Conservation (phyloP, 2,113 vertebrate species). For the Sylvicapra grimmia region DNA sequence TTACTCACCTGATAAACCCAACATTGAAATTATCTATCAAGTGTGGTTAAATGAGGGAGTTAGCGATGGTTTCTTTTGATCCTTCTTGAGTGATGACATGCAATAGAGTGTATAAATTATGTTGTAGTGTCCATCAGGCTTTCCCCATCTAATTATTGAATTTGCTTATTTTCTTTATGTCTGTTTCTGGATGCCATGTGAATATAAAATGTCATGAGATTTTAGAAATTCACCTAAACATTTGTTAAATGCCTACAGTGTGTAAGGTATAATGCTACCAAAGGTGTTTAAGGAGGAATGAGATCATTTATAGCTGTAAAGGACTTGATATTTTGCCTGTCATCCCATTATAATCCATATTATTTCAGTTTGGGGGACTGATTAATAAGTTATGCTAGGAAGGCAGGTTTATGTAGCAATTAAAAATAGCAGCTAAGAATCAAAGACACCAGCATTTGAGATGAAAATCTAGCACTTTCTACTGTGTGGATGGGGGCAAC, state of each 20-base stretch:
- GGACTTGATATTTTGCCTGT: neutral
- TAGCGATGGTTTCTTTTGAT: neutral
- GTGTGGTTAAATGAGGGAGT: neutral
- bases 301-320: neutral
- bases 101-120: neutral
- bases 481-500: neutral
- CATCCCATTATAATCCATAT: neutral
- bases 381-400: neutral
- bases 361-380: neutral
- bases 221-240: neutral
- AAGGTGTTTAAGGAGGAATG: neutral
- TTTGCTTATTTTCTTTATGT: neutral
- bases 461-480: neutral
- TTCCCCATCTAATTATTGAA: neutral
- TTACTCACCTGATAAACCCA: neutral
- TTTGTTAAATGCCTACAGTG: neutral
- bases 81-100: neutral
- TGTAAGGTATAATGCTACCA: neutral
- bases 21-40: neutral
- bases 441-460: neutral
- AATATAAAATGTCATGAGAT: neutral
- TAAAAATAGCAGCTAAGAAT: neutral
- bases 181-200: neutral
- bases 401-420: neutral
- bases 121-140: neutral